These are phyloP conservation scores for Druceiella hillmani DNA, from an alignment of 2,888 invertebrate species.

Conservation along the genomic window DNA sequence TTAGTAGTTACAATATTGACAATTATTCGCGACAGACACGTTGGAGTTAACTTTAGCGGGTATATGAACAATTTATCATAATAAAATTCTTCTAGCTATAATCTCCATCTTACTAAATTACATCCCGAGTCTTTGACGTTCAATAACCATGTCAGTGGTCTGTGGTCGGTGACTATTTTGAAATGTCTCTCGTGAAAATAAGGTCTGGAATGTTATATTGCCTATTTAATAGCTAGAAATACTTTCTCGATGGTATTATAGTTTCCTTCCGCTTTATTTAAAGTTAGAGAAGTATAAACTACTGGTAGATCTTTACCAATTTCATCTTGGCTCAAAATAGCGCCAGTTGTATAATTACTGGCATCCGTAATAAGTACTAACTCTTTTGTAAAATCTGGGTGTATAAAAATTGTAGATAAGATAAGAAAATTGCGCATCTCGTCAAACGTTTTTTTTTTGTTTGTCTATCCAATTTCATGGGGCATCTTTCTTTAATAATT, in stretches of 20 bases:
- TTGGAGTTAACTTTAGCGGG: conserved; percentile 23
- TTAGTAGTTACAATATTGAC: background rate
- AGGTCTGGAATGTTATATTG: conserved; percentile 26
- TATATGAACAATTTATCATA: conserved; percentile 26
- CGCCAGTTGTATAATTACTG: conserved; percentile 26
- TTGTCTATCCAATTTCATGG: background rate
- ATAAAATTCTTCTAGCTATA: conserved; percentile 26
- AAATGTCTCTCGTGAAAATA: conserved; percentile 28
- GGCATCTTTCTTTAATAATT: background rate
- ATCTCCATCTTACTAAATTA: conserved; percentile 25
- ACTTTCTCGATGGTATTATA: conserved; percentile 25
- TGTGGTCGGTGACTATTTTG: conserved; percentile 27
- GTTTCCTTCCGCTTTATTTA: conserved; percentile 25
- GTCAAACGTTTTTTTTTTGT: background rate
- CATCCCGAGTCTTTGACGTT: conserved; percentile 26
- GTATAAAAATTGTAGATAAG: conserved; percentile 23
- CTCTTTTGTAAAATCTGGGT: conserved; percentile 26
- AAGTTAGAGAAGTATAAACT: conserved; percentile 27
- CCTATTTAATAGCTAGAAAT: conserved; percentile 28
- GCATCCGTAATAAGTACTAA: conserved; percentile 30
- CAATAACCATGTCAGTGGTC: conserved; percentile 25
- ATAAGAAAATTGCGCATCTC: background rate
- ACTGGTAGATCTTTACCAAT: conserved; percentile 27
- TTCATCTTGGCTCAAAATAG: conserved; percentile 26
- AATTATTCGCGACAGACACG: conserved; percentile 4